These are phyloP conservation scores for Epizoanthus rinbou DNA, from an alignment of 92 coral and sea anemone genomes.

Conservation along the genomic window DNA sequence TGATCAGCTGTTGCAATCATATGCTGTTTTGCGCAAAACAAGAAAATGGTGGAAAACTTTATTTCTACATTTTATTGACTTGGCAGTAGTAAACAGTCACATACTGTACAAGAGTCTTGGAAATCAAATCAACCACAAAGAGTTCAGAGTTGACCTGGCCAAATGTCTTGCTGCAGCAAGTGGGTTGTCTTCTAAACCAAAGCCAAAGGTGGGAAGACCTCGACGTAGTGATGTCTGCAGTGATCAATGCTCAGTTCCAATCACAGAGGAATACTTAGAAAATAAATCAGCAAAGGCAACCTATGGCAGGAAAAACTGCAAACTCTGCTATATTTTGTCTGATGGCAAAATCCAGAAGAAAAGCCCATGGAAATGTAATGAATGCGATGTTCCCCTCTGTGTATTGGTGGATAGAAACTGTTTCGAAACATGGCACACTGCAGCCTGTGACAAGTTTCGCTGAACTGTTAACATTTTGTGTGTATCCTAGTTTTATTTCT, in stretches of 20 bases:
- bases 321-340: conserved; percentile 1
- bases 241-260: conserved; percentile 17
- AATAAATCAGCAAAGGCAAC: conserved; percentile 24
- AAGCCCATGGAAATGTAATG: conserved; percentile 23
- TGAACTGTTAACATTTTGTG: conserved; percentile 6
- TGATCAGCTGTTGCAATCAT: conserved; percentile 32
- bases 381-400: conserved; percentile 8
- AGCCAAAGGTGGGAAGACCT: conserved; percentile 15
- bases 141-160: background rate
- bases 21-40: conserved; percentile 9
- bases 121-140: background rate
- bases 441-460: conserved; percentile 26
- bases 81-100: conserved; percentile 41
- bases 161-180: conserved; percentile 2
- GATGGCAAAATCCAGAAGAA: conserved; percentile 7
- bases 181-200: background rate
- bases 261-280: conserved; percentile 2
- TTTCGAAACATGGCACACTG: conserved; percentile 14
- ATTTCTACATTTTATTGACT: conserved; percentile 38
- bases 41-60: conserved; percentile 44
- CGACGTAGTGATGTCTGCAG: background rate
- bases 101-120: conserved; percentile 22
- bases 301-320: conserved; percentile 10
- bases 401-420: conserved; percentile 22
- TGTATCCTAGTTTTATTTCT: conserved; percentile 25